Conservation (phyloP, 2,888 invertebrate genomes). For the Diadromus collaris region DNA sequence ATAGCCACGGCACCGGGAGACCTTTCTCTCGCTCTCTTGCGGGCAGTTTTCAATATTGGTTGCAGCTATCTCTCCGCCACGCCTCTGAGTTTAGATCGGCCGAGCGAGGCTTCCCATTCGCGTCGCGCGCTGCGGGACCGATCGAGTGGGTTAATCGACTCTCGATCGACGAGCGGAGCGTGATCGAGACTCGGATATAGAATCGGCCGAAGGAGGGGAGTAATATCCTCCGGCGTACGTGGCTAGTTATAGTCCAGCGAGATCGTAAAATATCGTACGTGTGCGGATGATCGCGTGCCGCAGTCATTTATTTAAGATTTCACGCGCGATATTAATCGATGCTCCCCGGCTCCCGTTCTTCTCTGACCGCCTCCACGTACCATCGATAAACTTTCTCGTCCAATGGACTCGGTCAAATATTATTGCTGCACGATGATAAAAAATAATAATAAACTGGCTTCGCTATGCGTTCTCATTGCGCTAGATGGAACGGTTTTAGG, state of each 20-base stretch:
- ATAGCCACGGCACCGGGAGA: slow-evolving; percentile 22
- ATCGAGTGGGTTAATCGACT: slow-evolving; percentile 49
- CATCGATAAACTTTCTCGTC: background rate
- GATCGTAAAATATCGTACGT: slow-evolving; percentile 53
- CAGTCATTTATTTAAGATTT: slow-evolving; percentile 55
- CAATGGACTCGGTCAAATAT: slow-evolving; percentile 4
- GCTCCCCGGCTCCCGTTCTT: slow-evolving; percentile 45
- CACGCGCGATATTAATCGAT: slow-evolving; percentile 59
- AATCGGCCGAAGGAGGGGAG: slow-evolving; percentile 19
- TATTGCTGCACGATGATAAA: background rate
- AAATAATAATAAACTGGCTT: background rate
- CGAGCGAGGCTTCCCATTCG: slow-evolving; percentile 19
- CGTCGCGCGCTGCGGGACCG: slow-evolving; percentile 20
- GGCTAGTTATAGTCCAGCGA: slow-evolving; percentile 17
- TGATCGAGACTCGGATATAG: slow-evolving; percentile 33
- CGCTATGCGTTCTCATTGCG: background rate
- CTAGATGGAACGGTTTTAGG: too few relatives aligned
- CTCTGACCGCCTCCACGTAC: background rate
- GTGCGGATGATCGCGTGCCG: slow-evolving; percentile 49
- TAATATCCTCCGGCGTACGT: slow-evolving; percentile 51
- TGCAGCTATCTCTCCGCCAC: slow-evolving; percentile 44
- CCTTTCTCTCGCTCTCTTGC: slow-evolving; percentile 23
- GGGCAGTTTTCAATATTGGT: slow-evolving; percentile 51
- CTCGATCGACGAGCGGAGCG: slow-evolving; percentile 54
- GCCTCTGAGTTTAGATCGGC: slow-evolving; percentile 46